These are phyloP conservation scores for Xerus rutilus DNA, from an alignment of 2,797 vertebrate species.

Conservation along the genomic window DNA sequence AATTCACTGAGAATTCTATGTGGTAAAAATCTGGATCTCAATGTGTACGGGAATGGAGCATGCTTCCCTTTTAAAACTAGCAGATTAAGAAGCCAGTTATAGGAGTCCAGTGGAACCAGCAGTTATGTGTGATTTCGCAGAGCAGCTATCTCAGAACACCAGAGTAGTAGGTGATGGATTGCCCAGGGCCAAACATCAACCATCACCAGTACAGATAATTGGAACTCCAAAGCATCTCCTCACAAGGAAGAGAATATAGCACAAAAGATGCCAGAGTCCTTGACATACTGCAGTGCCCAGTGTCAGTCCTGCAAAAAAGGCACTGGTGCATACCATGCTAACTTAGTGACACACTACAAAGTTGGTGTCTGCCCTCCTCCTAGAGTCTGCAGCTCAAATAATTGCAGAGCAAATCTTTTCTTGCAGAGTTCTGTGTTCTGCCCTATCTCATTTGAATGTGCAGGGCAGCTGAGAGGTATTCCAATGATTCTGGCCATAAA, in stretches of 20 bases:
- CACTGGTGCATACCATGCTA: neutral
- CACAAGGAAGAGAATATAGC: too few species aligned
- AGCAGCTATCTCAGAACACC: too few species aligned
- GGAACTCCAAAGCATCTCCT: neutral
- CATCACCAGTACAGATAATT: too few species aligned
- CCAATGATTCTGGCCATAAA: neutral
- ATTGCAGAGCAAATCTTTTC: neutral
- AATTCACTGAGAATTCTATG: too few species aligned
- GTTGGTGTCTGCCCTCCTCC: neutral
- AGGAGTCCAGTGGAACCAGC: too few species aligned
- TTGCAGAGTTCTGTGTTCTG: neutral
- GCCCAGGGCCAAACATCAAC: too few species aligned
- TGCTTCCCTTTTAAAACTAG: too few species aligned
- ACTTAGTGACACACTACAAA: neutral
- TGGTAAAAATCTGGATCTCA: too few species aligned
- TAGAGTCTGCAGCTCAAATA: neutral
- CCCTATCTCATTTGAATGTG: neutral
- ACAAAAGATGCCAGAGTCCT: neutral
- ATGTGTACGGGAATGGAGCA: too few species aligned
- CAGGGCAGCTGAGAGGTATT: neutral
- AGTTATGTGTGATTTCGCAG: too few species aligned
- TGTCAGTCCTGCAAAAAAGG: neutral
- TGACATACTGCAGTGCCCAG: neutral
- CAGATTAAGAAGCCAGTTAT: too few species aligned
- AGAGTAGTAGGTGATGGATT: too few species aligned